These are phyloP conservation scores for Paralichthys olivaceus DNA, from an alignment of 2,113 vertebrate species.

Conservation along the genomic window DNA sequence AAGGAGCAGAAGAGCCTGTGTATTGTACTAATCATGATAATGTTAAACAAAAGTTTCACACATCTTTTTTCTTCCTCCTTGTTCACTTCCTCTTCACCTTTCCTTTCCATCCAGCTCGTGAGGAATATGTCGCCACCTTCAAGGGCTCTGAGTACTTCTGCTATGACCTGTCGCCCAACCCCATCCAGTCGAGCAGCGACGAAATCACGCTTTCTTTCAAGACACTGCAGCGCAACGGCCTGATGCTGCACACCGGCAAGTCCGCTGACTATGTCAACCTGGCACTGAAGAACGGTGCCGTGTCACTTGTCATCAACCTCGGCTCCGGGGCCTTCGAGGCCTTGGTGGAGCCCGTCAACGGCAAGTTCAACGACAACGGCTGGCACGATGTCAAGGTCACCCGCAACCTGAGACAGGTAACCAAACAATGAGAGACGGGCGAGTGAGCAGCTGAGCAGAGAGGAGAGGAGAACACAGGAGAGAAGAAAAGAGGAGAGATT, in stretches of 20 bases:
- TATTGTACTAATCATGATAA: constrained; percentile 53
- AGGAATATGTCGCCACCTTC: constrained; percentile 98
- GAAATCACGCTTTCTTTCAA: constrained; percentile 99
- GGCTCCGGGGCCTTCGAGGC: constrained; percentile 99
- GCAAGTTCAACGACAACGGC: constrained; percentile 99
- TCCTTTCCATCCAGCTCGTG: constrained; percentile 87
- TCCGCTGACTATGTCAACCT: constrained; percentile 99
- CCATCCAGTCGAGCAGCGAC: constrained; percentile 99
- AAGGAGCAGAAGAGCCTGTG: constrained; percentile 43
- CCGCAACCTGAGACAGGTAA: constrained; percentile 99
- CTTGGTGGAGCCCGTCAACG: constrained; percentile 99
- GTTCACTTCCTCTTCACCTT: constrained; percentile 14
- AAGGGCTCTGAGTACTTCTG: constrained; percentile 99
- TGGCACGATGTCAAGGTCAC: constrained; percentile 99
- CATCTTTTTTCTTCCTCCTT: constrained; percentile 34
- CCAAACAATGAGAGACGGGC: constrained; percentile 89
- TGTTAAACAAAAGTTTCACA: constrained; percentile 36
- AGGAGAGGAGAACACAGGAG: constrained; percentile 26
- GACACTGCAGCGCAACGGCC: constrained; percentile 98
- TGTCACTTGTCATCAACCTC: constrained; percentile 99
- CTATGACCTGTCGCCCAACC: constrained; percentile 98
- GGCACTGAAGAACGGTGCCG: constrained; percentile 98
- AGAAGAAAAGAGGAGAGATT: not conserved
- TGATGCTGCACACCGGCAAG: constrained; percentile 99
- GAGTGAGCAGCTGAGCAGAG: constrained; percentile 44